Percentiles rank a stretch among this genome's conserved stretches.
These are phyloP conservation scores for Peromyscus polionotus DNA, from an alignment of 2,113 vertebrate species.

Conservation along the genomic window DNA sequence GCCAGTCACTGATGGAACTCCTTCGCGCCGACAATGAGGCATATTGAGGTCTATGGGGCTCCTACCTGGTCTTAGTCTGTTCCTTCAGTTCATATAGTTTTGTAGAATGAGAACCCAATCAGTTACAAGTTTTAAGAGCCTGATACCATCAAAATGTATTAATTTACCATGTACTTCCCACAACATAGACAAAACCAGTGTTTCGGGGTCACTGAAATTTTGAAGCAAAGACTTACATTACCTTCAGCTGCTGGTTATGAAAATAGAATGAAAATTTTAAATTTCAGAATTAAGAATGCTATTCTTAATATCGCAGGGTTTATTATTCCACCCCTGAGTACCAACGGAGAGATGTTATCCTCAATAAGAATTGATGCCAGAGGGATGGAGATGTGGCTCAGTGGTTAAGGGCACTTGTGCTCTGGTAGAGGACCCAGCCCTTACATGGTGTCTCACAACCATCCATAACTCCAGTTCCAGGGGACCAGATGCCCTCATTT, in stretches of 20 bases:
- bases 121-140: constrained; percentile 10
- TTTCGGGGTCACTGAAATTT: neutral
- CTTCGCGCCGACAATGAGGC: neutral
- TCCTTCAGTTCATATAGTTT: neutral
- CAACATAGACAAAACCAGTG: neutral
- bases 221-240: constrained; percentile 16
- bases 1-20: neutral
- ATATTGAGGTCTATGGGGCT: neutral
- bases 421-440: neutral
- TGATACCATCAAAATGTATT: neutral
- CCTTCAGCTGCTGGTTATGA: neutral
- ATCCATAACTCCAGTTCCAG: neutral
- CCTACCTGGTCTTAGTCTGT: neutral
- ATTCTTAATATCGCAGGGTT: neutral
- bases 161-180: neutral
- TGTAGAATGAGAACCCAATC: neutral
- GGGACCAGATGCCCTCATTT: too few relatives aligned
- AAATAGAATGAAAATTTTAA: neutral
- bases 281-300: neutral
- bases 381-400: neutral
- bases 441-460: neutral
- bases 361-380: neutral
- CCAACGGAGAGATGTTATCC: neutral
- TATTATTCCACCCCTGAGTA: neutral
- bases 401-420: neutral